Conservation (phyloP, 2,113 vertebrate genomes). For the Oryzias woworae region DNA sequence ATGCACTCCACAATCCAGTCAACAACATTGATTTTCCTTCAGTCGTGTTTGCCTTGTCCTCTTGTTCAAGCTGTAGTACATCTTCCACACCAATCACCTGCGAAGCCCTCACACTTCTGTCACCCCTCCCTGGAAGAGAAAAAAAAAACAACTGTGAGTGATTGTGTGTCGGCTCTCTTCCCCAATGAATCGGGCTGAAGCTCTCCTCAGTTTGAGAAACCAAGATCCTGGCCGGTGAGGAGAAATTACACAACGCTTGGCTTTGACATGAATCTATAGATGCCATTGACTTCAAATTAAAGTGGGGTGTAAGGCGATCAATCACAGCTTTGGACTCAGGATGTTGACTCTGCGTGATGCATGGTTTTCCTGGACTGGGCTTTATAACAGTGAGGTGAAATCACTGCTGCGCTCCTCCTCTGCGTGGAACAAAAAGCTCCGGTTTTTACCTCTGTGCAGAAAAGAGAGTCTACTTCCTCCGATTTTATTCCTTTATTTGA, state of each 20-base stretch:
- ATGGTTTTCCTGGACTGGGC: conserved; percentile 53
- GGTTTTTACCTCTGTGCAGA: too few relatives aligned
- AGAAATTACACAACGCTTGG: conserved; percentile 54
- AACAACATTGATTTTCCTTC: conserved; percentile 12
- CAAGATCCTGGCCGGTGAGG: conserved; percentile 34
- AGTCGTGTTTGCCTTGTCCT: conserved; percentile 13
- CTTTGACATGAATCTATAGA: conserved; percentile 77
- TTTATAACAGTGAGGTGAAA: conserved; percentile 42
- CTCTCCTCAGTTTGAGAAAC: conserved; percentile 15
- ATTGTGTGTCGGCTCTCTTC: conserved; percentile 6
- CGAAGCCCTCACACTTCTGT: conserved; percentile 32
- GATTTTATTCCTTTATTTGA: too few relatives aligned
- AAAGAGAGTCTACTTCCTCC: too few relatives aligned
- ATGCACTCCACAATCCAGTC: not conserved
- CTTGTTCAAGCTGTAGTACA: conserved; percentile 29
- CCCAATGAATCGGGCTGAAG: too few relatives aligned
- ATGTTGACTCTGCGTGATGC: conserved; percentile 68
- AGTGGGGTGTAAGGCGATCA: conserved; percentile 59
- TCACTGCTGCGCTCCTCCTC: conserved; percentile 52
- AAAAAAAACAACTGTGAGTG: conserved; percentile 30
- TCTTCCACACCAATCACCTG: conserved; percentile 47
- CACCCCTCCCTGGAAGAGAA: conserved; percentile 36
- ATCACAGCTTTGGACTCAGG: conserved; percentile 55
- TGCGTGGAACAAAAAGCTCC: too few relatives aligned
- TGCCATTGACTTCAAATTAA: conserved; percentile 70